Percentiles rank a stretch among this genome's conserved stretches.
phyloP scores from a whole-genome alignment of 2,113 vertebrate genomes.

The Nibea coibor region DNA sequence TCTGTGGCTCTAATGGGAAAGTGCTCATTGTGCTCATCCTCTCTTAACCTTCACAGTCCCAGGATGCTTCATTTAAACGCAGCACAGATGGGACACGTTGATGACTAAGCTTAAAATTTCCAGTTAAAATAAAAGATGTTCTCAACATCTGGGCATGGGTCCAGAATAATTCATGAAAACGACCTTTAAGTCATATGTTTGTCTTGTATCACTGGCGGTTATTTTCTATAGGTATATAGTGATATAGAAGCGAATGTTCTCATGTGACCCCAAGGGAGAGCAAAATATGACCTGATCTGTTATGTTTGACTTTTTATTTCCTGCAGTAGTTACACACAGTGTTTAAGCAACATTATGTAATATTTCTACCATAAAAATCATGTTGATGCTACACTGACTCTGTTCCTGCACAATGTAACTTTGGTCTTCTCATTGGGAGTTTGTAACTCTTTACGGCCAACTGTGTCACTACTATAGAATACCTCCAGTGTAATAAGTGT shows the following conservation, averaged over 20 bases:
- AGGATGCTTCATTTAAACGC: conserved; percentile 65
- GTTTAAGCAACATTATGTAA: neutral
- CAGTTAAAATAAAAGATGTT: conserved; percentile 69
- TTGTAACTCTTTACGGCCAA: too few relatives aligned
- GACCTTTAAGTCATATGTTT: conserved; percentile 69
- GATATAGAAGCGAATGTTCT: neutral
- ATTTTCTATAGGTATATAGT: neutral
- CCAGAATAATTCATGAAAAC: conserved; percentile 72
- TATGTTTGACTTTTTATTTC: conserved; percentile 8
- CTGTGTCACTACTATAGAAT: too few relatives aligned
- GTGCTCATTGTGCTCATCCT: conserved; percentile 66
- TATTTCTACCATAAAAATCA: too few relatives aligned
- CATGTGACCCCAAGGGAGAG: neutral
- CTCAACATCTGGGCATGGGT: conserved; percentile 78
- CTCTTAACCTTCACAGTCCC: conserved; percentile 78
- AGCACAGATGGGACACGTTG: conserved; percentile 78
- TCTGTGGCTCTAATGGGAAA: conserved; percentile 50
- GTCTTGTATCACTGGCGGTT: conserved; percentile 37
- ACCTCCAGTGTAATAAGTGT: too few relatives aligned
- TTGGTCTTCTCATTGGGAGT: too few relatives aligned
- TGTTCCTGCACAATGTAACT: too few relatives aligned
- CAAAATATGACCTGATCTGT: neutral
- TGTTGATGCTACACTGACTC: too few relatives aligned
- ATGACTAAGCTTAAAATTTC: conserved; percentile 80
- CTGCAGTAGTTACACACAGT: neutral